Evolutionary conservation across 2,797 vertebrate genomes (phyloP).

Genomic region (Sebastes diploproa): DNA sequence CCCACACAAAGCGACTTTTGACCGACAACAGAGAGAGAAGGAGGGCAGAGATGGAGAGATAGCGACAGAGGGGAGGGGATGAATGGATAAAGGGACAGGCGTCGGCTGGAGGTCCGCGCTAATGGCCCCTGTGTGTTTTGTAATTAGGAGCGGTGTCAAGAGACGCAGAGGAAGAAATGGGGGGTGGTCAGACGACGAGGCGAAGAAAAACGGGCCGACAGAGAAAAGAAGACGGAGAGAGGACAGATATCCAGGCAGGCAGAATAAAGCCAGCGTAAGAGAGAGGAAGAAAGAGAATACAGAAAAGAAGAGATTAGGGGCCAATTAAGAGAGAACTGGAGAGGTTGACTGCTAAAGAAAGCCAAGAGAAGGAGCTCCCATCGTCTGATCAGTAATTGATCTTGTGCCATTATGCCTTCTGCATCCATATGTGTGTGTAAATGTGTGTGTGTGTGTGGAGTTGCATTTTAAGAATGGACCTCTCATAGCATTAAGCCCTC

Average conservation of each 20-base stretch:
- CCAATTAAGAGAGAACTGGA: constrained; percentile 65
- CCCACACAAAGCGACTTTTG: constrained; percentile 74
- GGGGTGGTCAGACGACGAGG: constrained; percentile 42
- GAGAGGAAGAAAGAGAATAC: constrained; percentile 51
- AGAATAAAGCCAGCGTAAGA: constrained; percentile 41
- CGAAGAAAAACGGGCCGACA: constrained; percentile 30
- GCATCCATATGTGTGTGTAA: constrained; percentile 30
- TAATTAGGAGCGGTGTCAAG: constrained; percentile 72
- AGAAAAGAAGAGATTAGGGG: constrained; percentile 62
- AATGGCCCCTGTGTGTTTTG: constrained; percentile 75
- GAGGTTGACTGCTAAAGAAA: constrained; percentile 64
- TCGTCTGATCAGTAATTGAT: constrained; percentile 69
- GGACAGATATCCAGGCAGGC: constrained; percentile 55
- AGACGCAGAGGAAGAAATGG: constrained; percentile 35
- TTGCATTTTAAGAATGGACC: constrained; percentile 34
- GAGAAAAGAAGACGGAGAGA: constrained; percentile 32
- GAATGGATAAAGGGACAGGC: constrained; percentile 69
- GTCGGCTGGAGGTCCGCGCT: constrained; percentile 60
- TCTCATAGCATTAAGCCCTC: constrained; percentile 18
- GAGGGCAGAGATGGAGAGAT: constrained; percentile 71
- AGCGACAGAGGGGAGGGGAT: constrained; percentile 42
- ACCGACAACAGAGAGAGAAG: constrained; percentile 62
- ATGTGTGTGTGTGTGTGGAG: constrained; percentile 1
- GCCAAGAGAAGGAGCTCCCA: constrained; percentile 46
- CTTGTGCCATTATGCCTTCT: constrained; percentile 38